phyloP scores from a whole-genome alignment of 2,113 vertebrate species.

The Naja naja region DNA sequence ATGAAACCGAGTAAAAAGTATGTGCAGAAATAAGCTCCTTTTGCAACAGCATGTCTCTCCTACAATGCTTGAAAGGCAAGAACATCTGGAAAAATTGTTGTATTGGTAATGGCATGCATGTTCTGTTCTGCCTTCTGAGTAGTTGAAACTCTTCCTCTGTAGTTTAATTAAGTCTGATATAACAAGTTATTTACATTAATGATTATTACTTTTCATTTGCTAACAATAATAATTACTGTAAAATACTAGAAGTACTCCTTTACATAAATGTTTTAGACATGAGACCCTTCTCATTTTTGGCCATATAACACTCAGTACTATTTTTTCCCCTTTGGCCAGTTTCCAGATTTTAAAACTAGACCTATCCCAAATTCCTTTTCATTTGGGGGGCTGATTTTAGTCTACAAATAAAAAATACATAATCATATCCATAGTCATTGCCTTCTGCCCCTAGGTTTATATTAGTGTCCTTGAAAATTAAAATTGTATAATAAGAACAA shows the following conservation, averaged over 20 bases:
- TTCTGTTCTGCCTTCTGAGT: not conserved
- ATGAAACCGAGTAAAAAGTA: not conserved
- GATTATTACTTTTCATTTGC: not conserved
- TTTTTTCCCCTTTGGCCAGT: fast-evolving
- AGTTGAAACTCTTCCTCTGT: not conserved
- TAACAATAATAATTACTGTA: not conserved
- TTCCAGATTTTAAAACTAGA: not conserved
- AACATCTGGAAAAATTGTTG: not conserved
- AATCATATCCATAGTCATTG: not conserved
- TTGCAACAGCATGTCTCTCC: not conserved
- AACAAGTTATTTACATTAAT: not conserved
- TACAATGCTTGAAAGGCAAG: not conserved
- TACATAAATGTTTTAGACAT: not conserved
- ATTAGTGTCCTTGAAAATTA: not conserved
- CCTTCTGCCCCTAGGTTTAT: not conserved
- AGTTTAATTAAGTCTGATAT: not conserved
- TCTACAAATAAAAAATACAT: not conserved
- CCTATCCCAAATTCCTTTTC: not conserved
- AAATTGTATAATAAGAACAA: not conserved
- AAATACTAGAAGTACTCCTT: not conserved
- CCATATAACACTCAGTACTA: not conserved
- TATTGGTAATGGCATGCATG: not conserved
- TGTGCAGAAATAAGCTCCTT: not conserved
- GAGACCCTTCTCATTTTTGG: not conserved
- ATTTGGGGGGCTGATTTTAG: not conserved